phyloP scores from a whole-genome alignment of 2,797 vertebrate genomes.

The Dermochelys coriacea region DNA sequence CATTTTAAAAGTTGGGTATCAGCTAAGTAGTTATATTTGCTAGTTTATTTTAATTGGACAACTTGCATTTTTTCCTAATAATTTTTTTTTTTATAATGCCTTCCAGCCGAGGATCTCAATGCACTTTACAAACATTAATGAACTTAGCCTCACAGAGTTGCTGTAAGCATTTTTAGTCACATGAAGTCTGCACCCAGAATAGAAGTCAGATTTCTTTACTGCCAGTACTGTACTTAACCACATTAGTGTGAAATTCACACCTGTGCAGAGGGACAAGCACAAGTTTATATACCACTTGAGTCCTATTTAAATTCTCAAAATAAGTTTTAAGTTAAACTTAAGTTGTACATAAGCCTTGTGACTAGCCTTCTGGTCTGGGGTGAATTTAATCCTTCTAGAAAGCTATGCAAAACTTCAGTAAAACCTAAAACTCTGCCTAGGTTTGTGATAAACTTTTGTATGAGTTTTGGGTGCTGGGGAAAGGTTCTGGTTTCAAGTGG shows the following conservation, averaged over 20 bases:
- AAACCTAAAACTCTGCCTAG: not conserved
- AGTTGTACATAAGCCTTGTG: not conserved
- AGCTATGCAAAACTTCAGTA: not conserved
- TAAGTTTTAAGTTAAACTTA: not conserved
- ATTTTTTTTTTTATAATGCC: not conserved
- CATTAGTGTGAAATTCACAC: not conserved
- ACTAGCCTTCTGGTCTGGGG: not conserved
- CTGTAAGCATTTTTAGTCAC: not conserved
- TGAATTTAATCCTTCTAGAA: not conserved
- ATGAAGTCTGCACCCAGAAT: not conserved
- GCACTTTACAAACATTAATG: not conserved
- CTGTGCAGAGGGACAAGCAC: not conserved
- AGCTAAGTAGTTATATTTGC: not conserved
- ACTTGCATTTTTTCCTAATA: not conserved
- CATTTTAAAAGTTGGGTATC: not conserved
- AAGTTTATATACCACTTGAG: not conserved
- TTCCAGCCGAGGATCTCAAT: not conserved
- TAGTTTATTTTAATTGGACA: not conserved
- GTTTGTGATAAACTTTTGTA: not conserved
- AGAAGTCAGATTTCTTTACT: not conserved
- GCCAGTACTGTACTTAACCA: not conserved
- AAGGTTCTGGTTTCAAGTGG: not conserved
- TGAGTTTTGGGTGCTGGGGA: not conserved
- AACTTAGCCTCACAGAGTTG: not conserved
- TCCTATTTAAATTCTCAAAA: not conserved